Evolutionary conservation across 2,113 vertebrate genomes (phyloP).

Genomic region (Hippocampus zosterae): DNA sequence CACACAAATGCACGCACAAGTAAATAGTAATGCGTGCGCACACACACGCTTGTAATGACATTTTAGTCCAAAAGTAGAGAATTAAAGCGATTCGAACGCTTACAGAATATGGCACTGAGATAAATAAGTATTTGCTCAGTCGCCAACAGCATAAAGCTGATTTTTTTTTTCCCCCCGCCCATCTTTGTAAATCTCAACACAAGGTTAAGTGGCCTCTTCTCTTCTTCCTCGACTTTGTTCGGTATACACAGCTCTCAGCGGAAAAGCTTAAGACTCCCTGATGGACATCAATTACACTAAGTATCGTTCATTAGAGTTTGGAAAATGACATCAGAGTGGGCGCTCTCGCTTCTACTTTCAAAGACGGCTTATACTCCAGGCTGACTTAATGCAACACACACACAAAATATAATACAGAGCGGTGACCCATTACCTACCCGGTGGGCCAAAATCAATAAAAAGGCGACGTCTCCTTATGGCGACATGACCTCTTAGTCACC

Average conservation of each 20-base stretch:
- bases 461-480: not conserved
- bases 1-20: too few species aligned
- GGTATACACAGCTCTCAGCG: not conserved
- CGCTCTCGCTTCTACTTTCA: not conserved
- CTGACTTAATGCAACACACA: not conserved
- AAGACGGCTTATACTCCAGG: not conserved
- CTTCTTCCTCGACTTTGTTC: not conserved
- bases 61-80: too few species aligned
- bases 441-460: conserved; percentile 1
- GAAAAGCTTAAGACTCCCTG: not conserved
- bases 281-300: not conserved
- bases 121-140: not conserved
- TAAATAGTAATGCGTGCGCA: too few species aligned
- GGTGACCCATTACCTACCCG: not conserved
- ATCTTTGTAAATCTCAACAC: not conserved
- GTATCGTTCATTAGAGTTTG: not conserved
- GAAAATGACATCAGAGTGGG: not conserved
- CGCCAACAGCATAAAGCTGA: not conserved
- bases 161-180: not conserved
- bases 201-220: not conserved
- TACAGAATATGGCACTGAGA: not conserved
- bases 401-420: not conserved
- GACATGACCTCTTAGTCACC: not conserved
- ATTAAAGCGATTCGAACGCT: too few species aligned
- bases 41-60: too few species aligned